These are phyloP conservation scores for Malthinus flaveolus DNA, from an alignment of 2,888 invertebrate species.

Conservation along the genomic window DNA sequence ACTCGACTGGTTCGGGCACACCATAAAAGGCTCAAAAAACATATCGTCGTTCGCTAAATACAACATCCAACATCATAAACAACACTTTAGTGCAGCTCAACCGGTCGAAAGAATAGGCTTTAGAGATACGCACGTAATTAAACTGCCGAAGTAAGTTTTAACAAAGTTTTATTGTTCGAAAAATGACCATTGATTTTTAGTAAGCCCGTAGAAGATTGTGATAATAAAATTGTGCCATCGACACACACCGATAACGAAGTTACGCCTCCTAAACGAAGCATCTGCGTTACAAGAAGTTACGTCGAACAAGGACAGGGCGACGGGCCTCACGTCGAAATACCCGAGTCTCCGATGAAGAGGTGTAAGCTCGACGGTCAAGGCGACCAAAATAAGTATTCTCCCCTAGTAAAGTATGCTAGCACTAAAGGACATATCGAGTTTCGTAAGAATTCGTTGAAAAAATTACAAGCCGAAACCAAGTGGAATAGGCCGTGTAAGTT, in stretches of 20 bases:
- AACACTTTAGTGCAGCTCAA: slow-evolving; percentile 41
- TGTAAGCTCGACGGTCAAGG: slow-evolving; percentile 35
- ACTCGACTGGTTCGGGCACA: slow-evolving; percentile 69
- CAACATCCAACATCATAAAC: slow-evolving; percentile 51
- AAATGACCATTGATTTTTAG: not conserved
- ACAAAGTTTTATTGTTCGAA: not conserved
- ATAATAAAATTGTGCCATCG: not conserved
- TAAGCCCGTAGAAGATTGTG: not conserved
- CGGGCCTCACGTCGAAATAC: slow-evolving; percentile 38
- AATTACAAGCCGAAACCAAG: slow-evolving; percentile 55
- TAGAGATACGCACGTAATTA: slow-evolving; percentile 47
- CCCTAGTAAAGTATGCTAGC: slow-evolving; percentile 40
- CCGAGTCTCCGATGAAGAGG: slow-evolving; percentile 45
- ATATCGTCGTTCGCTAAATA: slow-evolving; percentile 61
- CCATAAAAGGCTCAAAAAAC: slow-evolving; percentile 62
- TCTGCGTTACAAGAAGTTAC: slow-evolving; percentile 10
- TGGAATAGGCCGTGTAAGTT: slow-evolving; percentile 67
- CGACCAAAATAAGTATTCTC: slow-evolving; percentile 7
- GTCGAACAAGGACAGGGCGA: slow-evolving; percentile 43
- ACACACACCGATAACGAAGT: slow-evolving; percentile 8
- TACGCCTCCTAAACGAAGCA: slow-evolving; percentile 31
- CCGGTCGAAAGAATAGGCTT: slow-evolving; percentile 48
- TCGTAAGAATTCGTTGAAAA: slow-evolving; percentile 46
- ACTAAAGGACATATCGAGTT: slow-evolving; percentile 47
- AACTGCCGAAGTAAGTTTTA: slow-evolving; percentile 38